Evolutionary conservation across 2,888 invertebrate species (phyloP), one percentile per base, ranked within the genome.

Genomic region (Trichacis sp.): DNA sequence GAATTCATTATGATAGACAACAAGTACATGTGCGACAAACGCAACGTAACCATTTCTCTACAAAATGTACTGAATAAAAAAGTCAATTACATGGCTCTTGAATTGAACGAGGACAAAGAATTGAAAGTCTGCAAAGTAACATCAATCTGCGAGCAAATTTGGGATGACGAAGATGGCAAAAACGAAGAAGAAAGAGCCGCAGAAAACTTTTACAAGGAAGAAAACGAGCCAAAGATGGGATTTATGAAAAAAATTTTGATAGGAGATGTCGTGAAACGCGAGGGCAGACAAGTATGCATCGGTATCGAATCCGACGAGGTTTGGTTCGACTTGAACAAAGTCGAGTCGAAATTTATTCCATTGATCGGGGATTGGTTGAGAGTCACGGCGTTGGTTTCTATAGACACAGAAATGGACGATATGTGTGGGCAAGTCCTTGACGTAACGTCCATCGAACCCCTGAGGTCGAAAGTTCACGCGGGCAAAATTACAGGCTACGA

Each of bases 291-390:
- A 14, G 71, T 86, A 11, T 72, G 79, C 11, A 85, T 91, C 0
- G 24, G 79, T 11, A 85, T 91, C 4, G 87, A 87, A 52, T 87
- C 89, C 9, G 86, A 84, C 71, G 85, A 88, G 56, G 76, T 91
- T n/a, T 85, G 82, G 54, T 85, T 92, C 49, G 87, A 88, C 76
- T 84, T 93, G 48, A 90, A 93, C 76, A 81, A 86, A 47, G 87
- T 91, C 0, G 83, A 86, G 68, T 87, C 89, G 1, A 88, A 88
- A 50, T 91, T 93, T 79, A 80, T 92, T 38, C 93, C 93, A 1
- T 82, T 89, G 14, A 85, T 87, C 66, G 93, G 93, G 1, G 93
- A 93, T 80, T 90, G 90, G 87, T 75, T 93, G 15, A 87, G 88
- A 77, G 75, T 93, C 36, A 87, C 87, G 61, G 89, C 89, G 49